A percentile compares a stretch with the other conserved stretches of the same genome.
Conservation (phyloP, 2,113 vertebrate genomes). For the Ptyas mucosa region DNA sequence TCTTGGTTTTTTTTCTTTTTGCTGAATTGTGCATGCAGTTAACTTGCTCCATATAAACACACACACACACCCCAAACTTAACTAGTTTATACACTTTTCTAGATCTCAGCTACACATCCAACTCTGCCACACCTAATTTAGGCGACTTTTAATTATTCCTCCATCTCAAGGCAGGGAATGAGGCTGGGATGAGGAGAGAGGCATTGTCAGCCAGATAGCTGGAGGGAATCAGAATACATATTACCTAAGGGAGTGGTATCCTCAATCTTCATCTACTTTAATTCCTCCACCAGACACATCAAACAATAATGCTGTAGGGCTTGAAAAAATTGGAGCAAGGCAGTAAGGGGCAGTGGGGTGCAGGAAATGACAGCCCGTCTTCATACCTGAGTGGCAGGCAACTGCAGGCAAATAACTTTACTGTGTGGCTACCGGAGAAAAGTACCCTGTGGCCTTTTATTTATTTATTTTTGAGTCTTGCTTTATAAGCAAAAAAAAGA, state of each 20-base stretch:
- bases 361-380: constrained; percentile 65
- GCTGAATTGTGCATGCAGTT: constrained; percentile 25
- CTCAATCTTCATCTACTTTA: constrained; percentile 65
- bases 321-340: constrained; percentile 69
- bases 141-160: constrained; percentile 63
- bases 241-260: constrained; percentile 59
- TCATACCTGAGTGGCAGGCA: constrained; percentile 58
- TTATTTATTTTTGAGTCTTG: neutral
- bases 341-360: constrained; percentile 53
- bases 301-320: constrained; percentile 72
- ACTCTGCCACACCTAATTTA: constrained; percentile 51
- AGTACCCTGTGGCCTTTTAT: neutral
- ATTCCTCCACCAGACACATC: constrained; percentile 70
- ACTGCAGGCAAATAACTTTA: constrained; percentile 42
- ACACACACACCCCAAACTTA: constrained; percentile 34
- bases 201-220: constrained; percentile 63
- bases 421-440: neutral
- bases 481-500: neutral
- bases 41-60: constrained; percentile 43
- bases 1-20: neutral
- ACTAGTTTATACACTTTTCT: constrained; percentile 38
- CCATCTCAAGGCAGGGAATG: constrained; percentile 34
- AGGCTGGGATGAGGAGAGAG: constrained; percentile 47
- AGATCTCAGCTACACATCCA: constrained; percentile 60
- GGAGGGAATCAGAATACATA: constrained; percentile 65